Conservation (phyloP, 2,888 invertebrate genomes). For the Alloscopus bannaensis region DNA sequence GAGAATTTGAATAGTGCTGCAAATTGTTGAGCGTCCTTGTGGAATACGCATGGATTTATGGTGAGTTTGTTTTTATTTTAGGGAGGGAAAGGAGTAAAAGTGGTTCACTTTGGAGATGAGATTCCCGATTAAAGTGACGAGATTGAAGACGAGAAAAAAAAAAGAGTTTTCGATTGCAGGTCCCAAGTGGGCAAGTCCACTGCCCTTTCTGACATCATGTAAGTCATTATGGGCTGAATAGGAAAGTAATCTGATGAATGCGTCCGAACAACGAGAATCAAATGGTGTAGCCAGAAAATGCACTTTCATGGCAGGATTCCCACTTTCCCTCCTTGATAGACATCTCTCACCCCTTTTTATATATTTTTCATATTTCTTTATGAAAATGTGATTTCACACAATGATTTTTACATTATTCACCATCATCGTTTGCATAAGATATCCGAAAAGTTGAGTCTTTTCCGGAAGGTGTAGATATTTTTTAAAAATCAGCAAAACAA, state of each 20-base stretch:
- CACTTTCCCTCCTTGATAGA: too few species aligned
- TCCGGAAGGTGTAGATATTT: too few species aligned
- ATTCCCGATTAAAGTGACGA: not conserved
- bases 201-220: conserved; percentile 1
- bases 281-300: too few species aligned
- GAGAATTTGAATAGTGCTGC: conserved; percentile 29
- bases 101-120: conserved; percentile 8
- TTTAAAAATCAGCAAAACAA: too few species aligned
- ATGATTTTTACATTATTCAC: too few species aligned
- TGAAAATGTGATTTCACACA: too few species aligned
- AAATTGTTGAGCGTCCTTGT: conserved; percentile 10
- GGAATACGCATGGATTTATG: conserved; percentile 23
- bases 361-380: conserved; percentile 1
- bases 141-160: not conserved
- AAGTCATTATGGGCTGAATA: not conserved
- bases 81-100: too few species aligned
- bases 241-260: not conserved
- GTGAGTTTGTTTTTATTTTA: conserved; percentile 21
- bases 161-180: not conserved
- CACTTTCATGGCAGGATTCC: too few species aligned
- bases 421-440: too few species aligned
- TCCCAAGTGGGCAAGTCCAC: conserved; percentile 28
- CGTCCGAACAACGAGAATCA: conserved; percentile 21
- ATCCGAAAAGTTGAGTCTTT: too few species aligned
- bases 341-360: not conserved